Percentiles rank a stretch among this genome's conserved stretches.
phyloP scores from a whole-genome alignment of 92 coral and sea anemone species.

The Zoanthus solanderi region DNA sequence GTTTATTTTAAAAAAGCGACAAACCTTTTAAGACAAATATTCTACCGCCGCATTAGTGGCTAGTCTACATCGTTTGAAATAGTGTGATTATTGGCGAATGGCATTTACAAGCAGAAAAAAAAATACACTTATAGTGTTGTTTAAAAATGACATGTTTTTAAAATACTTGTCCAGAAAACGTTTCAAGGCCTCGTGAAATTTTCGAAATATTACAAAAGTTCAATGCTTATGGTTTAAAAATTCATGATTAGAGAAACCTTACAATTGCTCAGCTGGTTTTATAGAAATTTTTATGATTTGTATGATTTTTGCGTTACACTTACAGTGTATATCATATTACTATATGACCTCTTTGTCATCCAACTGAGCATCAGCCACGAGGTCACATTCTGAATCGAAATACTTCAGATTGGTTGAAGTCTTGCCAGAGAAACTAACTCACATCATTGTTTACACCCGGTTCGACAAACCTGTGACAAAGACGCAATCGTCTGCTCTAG shows the following conservation, averaged over 20 bases:
- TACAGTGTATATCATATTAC: slow-evolving; percentile 2
- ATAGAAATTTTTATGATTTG: not conserved
- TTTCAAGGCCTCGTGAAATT: too few species aligned
- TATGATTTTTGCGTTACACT: not conserved
- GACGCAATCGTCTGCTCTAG: not conserved
- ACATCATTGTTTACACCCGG: not conserved
- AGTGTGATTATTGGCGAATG: too few species aligned
- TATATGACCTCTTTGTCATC: slow-evolving; percentile 15
- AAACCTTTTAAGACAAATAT: too few species aligned
- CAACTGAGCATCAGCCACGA: not conserved
- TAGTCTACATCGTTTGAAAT: too few species aligned
- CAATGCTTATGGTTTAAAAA: too few species aligned
- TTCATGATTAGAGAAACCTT: slow-evolving; percentile 7
- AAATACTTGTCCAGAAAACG: too few species aligned
- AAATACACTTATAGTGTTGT: too few species aligned
- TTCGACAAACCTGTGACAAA: slow-evolving; percentile 8
- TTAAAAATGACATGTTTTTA: too few species aligned
- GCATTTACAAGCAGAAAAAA: too few species aligned
- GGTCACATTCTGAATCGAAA: not conserved
- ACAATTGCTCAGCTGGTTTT: slow-evolving; percentile 5
- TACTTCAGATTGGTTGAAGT: not conserved
- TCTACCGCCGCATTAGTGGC: too few species aligned
- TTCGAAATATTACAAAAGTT: too few species aligned
- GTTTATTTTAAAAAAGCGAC: too few species aligned
- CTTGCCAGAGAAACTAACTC: slow-evolving; percentile 7